These are phyloP conservation scores for Phylloscopus collybita DNA, from an alignment of 2,797 vertebrate species.

Conservation along the genomic window DNA sequence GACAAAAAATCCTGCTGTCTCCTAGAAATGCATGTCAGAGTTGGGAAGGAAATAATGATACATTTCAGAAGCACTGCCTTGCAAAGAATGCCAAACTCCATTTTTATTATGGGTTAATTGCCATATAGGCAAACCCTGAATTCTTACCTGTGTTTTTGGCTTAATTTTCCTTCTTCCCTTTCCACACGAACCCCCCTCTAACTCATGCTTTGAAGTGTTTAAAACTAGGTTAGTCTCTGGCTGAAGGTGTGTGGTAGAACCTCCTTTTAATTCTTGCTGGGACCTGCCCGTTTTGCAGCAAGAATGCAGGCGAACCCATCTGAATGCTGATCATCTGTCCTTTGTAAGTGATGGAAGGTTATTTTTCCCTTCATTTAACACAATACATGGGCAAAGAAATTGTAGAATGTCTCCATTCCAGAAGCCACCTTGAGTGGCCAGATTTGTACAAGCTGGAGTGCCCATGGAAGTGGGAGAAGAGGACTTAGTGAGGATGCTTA, in stretches of 20 bases:
- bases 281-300: constrained; percentile 70
- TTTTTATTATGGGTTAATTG: constrained; percentile 36
- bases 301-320: constrained; percentile 64
- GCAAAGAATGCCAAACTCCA: not conserved
- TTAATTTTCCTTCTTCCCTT: constrained; percentile 52
- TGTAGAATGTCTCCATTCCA: not conserved
- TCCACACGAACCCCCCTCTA: constrained; percentile 34
- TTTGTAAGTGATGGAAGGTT: constrained; percentile 1
- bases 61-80: not conserved
- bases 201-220: constrained; percentile 60
- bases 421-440: not conserved
- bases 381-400: not conserved
- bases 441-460: not conserved
- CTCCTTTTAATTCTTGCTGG: constrained; percentile 67
- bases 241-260: constrained; percentile 67
- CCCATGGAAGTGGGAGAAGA: not conserved
- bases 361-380: constrained; percentile 14
- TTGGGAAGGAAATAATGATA: constrained; percentile 19
- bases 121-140: constrained; percentile 18
- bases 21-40: not conserved
- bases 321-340: constrained; percentile 42
- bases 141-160: constrained; percentile 61
- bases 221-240: constrained; percentile 64
- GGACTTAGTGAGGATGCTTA: not conserved
- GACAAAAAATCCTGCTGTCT: not conserved